phyloP scores from a whole-genome alignment of 2,888 invertebrate genomes.

The Stenurella melanura region DNA sequence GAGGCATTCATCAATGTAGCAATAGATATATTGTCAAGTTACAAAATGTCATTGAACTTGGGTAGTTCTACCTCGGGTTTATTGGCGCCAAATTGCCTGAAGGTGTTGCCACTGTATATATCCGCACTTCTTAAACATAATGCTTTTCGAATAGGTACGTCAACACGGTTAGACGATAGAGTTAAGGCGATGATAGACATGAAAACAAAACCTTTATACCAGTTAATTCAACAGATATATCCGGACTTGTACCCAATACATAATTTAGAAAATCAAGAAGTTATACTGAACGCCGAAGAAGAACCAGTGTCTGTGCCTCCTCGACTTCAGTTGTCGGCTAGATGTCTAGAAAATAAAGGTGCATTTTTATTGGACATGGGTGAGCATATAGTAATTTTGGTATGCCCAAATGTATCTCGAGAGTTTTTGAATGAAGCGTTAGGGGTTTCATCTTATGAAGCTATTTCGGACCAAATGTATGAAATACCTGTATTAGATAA shows the following conservation, averaged over 20 bases:
- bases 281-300: conserved; percentile 67
- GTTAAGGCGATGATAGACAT: conserved; percentile 95
- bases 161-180: conserved; percentile 94
- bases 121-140: conserved; percentile 92
- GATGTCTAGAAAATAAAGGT: conserved; percentile 88
- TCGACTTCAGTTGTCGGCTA: conserved; percentile 89
- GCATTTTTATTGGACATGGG: conserved; percentile 95
- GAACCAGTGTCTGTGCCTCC: conserved; percentile 80
- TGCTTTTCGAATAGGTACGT: conserved; percentile 92
- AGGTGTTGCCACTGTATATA: conserved; percentile 91
- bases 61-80: conserved; percentile 79
- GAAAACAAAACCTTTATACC: conserved; percentile 88
- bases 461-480: conserved; percentile 86
- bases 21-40: conserved; percentile 89
- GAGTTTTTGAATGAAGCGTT: conserved; percentile 86
- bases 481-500: conserved; percentile 87
- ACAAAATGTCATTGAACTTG: conserved; percentile 80
- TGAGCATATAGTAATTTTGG: conserved; percentile 86
- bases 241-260: conserved; percentile 95
- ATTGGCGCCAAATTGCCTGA: conserved; percentile 84
- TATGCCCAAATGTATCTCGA: conserved; percentile 86
- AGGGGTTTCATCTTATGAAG: conserved; percentile 83
- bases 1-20: conserved; percentile 98
- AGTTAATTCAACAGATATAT: conserved; percentile 89
- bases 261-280: conserved; percentile 74